A percentile compares a stretch with the other conserved stretches of the same genome.
Evolutionary conservation across 2,797 vertebrate species (phyloP).

Genomic region (Toxotes lorentzi): DNA sequence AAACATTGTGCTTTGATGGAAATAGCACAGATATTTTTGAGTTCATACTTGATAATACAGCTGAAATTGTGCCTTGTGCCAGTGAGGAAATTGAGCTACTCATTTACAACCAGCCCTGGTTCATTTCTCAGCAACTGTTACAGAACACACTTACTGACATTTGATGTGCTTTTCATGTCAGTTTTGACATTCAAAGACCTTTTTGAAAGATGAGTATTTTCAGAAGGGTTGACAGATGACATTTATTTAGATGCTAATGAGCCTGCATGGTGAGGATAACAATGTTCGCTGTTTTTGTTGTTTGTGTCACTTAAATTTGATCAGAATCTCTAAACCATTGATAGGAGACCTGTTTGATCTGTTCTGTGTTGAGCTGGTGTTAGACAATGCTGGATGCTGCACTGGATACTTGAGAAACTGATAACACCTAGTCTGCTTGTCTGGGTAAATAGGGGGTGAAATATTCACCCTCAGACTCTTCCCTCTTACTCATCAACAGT

Average conservation of each 20-base stretch:
- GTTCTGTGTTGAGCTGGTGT: slow-evolving; percentile 3
- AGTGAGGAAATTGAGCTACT: neutral
- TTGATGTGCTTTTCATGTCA: slow-evolving; percentile 71
- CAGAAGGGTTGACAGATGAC: slow-evolving; percentile 61
- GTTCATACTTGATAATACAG: slow-evolving; percentile 30
- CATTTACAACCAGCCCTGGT: slow-evolving; percentile 34
- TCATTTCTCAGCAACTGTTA: slow-evolving; percentile 30
- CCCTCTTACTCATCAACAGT: neutral
- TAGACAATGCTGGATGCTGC: neutral
- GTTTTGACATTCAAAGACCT: slow-evolving; percentile 73
- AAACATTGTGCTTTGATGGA: slow-evolving; percentile 52
- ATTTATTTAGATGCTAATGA: slow-evolving; percentile 74
- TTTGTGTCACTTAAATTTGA: slow-evolving; percentile 48
- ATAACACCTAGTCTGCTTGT: neutral
- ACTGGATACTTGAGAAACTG: slow-evolving; percentile 8
- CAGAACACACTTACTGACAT: slow-evolving; percentile 63
- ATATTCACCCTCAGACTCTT: no score
- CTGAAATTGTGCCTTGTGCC: slow-evolving; percentile 27
- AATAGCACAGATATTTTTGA: slow-evolving; percentile 73
- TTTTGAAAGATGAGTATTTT: slow-evolving; percentile 61
- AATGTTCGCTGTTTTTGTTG: slow-evolving; percentile 14
- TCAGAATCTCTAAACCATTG: slow-evolving; percentile 33
- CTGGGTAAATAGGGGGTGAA: slow-evolving; percentile 1
- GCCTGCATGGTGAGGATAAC: slow-evolving; percentile 33
- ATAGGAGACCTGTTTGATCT: slow-evolving; percentile 26